Base-by-base conservation (phyloP, 2,888 invertebrate species). In the Tachina fera region DNA sequence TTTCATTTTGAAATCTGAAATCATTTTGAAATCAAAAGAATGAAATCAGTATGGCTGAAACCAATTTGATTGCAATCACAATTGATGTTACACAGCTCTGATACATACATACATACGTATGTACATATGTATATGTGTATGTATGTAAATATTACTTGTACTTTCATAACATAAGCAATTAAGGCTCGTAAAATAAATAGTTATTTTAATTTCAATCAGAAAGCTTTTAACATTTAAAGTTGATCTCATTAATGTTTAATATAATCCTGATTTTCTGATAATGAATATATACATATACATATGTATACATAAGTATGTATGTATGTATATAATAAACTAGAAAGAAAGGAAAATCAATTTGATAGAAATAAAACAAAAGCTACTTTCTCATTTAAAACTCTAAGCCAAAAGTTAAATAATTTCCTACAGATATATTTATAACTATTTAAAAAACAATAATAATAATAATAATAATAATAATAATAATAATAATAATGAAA, bases 361-460 rank as follows among this genome's bases (percentile, higher is more conserved):
- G 13, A n/a, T 16, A 31, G n/a, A 8, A 11, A 61, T 0, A 13
- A 41, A 9, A 6, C 31, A 1, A 31, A 60, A 60, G 16, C 9
- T 22, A 22, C 70, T 70, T 78, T 78, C 78, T 51, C 70, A 61
- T 3, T 60, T 60, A n/a, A 53, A 31, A 78, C 60, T 60, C 13
- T 58, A 68, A 22, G 51, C 0, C 43, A 45, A 45, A 31, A 70
- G 22, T 41, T 56, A 53, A 75, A 65, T 56, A 76, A 63, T 43
- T 56, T 51, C 19, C 14, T 51, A 63, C 9, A 14, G 9, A 61
- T 67, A 14, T 49, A 58, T 13, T 31, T 31, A 67, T 49, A 5
- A 67, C 8, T 10, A n/a, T 13, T 11, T 4, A 49, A 11, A 16
- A 63, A 45, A 2, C 9, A 51, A 39, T 8, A n/a, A n/a, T n/a